These are phyloP conservation scores for Hemicrepidius hirtus DNA, from an alignment of 2,888 invertebrate species.

Conservation along the genomic window DNA sequence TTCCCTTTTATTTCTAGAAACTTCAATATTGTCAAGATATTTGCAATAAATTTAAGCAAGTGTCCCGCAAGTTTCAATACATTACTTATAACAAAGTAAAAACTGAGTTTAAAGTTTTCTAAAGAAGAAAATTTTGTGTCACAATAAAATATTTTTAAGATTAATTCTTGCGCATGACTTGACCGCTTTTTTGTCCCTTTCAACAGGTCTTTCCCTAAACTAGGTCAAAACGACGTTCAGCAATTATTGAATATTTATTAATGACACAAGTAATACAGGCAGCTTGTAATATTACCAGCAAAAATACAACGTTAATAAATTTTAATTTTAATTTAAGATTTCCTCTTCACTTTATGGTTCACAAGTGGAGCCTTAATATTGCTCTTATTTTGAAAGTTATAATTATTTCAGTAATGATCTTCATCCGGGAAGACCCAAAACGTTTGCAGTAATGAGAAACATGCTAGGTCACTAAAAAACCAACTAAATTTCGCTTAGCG, in stretches of 20 bases:
- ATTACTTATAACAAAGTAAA: too few species aligned
- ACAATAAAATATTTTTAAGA: too few species aligned
- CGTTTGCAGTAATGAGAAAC: slow-evolving; percentile 12
- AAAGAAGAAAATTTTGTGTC: too few species aligned
- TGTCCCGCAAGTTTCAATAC: too few species aligned
- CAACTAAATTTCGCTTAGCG: slow-evolving; percentile 12
- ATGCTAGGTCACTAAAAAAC: slow-evolving; percentile 11
- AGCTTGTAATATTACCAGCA: too few species aligned
- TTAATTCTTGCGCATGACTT: background rate
- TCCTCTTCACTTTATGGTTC: too few species aligned
- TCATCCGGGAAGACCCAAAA: slow-evolving; percentile 19
- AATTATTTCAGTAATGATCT: slow-evolving; percentile 4
- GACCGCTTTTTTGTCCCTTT: background rate
- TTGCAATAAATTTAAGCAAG: too few species aligned
- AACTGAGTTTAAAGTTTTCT: too few species aligned
- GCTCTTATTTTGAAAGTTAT: slow-evolving; percentile 9
- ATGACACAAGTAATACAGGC: background rate
- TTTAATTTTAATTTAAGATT: too few species aligned
- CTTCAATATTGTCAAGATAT: too few species aligned
- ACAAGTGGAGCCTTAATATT: background rate
- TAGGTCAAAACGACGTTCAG: background rate
- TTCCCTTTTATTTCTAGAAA: too few species aligned
- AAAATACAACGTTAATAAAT: too few species aligned
- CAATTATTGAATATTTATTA: background rate
- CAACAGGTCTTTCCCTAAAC: slow-evolving; percentile 8